Conservation (phyloP, 2,113 vertebrate species). For the Tragelaphus imberbis region DNA sequence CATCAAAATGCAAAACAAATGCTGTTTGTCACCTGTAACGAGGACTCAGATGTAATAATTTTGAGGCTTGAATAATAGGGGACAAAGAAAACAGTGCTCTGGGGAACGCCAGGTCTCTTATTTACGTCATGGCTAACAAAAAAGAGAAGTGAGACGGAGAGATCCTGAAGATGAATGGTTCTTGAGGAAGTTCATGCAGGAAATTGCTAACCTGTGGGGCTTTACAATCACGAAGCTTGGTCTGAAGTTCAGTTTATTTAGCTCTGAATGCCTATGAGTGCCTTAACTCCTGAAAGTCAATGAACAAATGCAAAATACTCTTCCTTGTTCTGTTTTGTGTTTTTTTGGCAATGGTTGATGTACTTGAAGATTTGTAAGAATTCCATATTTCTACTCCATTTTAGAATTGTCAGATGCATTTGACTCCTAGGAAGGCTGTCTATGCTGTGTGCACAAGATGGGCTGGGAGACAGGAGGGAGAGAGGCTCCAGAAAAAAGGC, state of each 20-base stretch:
- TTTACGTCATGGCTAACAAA: slow-evolving; percentile 13
- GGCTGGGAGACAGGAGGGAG: background rate
- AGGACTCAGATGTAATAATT: slow-evolving; percentile 58
- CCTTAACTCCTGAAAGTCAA: background rate
- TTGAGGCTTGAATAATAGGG: slow-evolving; percentile 58
- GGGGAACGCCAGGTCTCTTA: slow-evolving; percentile 62
- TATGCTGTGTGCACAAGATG: background rate
- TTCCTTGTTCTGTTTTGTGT: background rate
- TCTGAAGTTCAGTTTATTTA: slow-evolving; percentile 25
- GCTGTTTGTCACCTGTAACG: slow-evolving; percentile 61
- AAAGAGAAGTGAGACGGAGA: slow-evolving; percentile 24
- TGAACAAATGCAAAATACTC: background rate
- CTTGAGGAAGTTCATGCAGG: slow-evolving; percentile 33
- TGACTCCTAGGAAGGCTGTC: background rate
- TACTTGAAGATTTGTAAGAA: background rate
- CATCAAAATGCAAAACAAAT: slow-evolving; percentile 67
- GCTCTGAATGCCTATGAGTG: background rate
- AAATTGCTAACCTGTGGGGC: background rate
- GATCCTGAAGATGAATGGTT: slow-evolving; percentile 28
- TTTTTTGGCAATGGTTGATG: background rate
- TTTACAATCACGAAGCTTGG: background rate
- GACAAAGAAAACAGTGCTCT: slow-evolving; percentile 54
- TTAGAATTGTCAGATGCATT: background rate
- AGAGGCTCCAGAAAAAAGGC: background rate
- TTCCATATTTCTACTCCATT: background rate